phyloP scores from a whole-genome alignment of 2,113 vertebrate species.

The Gymnogyps californianus region DNA sequence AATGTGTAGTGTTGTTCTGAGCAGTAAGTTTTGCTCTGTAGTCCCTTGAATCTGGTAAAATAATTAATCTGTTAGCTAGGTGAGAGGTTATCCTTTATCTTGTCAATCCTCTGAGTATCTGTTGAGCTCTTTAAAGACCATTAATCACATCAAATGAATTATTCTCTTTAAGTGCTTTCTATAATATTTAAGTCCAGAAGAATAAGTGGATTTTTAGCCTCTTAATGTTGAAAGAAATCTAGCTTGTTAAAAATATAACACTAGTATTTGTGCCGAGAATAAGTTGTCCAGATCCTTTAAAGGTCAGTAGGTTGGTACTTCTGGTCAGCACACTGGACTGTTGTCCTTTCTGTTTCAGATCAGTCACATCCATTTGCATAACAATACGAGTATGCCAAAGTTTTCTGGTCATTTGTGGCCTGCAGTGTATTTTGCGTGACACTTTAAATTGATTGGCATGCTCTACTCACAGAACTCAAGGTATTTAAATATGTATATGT shows the following conservation, averaged over 20 bases:
- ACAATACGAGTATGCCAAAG: fast-evolving
- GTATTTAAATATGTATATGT: background rate
- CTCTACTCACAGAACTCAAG: background rate
- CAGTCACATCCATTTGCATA: background rate
- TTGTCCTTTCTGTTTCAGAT: background rate
- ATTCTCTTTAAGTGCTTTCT: background rate
- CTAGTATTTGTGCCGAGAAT: background rate
- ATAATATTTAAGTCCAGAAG: background rate
- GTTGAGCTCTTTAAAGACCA: background rate
- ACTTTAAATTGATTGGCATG: background rate
- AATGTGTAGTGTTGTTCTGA: background rate
- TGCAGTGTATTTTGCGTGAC: background rate
- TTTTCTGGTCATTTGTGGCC: background rate
- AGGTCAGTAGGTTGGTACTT: background rate
- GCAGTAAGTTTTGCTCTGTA: background rate
- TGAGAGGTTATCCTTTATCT: background rate
- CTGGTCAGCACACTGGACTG: background rate
- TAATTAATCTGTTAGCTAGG: background rate
- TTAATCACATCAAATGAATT: background rate
- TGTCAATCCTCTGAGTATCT: background rate
- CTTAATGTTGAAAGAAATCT: background rate
- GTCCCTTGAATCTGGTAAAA: background rate
- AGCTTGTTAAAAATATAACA: background rate
- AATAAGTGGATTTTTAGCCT: background rate
- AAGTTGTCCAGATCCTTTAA: background rate